Evolutionary conservation across 2,888 invertebrate genomes (phyloP), one percentile per base, ranked within the genome.

Genomic region (Tachina lurida): DNA sequence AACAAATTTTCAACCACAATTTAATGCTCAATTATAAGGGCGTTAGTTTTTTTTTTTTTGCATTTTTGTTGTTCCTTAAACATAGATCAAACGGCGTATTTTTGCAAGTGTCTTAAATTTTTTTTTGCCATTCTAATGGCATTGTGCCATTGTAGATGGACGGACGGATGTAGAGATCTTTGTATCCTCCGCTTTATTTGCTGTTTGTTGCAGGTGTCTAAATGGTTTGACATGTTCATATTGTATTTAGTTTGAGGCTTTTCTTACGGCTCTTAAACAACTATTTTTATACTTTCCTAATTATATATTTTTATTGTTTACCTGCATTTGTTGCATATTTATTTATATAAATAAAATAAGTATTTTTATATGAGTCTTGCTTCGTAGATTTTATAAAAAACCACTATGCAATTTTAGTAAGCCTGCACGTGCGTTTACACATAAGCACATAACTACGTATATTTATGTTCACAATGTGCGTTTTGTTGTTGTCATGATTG

Each of bases 21-120:
- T 86, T 84, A 74, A 86, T 86, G 86, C 83, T 73, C 86, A 84
- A 86, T 86, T 86, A 86, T 86, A 76, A 86, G 83, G 86, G 86
- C 86, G 86, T 85, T 76, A 73, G 58, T 75, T 58, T n/a, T 49
- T 17, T 41, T 62, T 54, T 15, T 49, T n/a, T 9, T 54, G 3
- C 10, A 3, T 45, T 41, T 15, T 39, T 43, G 0, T 45, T 1
- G 10, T 65, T 43, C 0, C 22, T 71, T 10, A 39, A 62, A 60
- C 19, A 8, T 31, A 58, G 45, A 54, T 22, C 10, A 65, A 39
- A 65, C 45, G 65, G 31, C 7, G 31, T 15, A 15, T 74, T 47
- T 19, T n/a, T 68, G 19, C 52, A 43, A 60, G 15, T 60, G 19
- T 41, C 45, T 43, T 19, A 43, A 62, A 19, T 31, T 7, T 1